phyloP scores from a whole-genome alignment of 2,113 vertebrate genomes.

The Atherinomorus stipes region DNA sequence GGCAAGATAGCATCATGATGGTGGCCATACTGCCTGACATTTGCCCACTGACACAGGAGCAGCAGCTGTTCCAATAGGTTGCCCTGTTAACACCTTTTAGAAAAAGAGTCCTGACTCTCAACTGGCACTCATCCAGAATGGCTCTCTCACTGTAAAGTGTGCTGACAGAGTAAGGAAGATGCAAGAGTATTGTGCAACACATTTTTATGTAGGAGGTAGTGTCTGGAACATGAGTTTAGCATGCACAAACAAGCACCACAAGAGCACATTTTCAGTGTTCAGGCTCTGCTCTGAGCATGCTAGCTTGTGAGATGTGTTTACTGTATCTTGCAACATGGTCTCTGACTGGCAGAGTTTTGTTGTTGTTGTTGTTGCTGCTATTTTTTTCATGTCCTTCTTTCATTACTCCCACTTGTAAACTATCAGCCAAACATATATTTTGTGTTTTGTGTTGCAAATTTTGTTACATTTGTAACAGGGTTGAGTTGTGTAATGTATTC shows the following conservation, averaged over 20 bases:
- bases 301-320: conserved; percentile 57
- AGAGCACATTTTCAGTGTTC: conserved; percentile 27
- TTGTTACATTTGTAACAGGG: conserved; percentile 13
- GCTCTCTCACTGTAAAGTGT: conserved; percentile 33
- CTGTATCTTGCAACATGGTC: conserved; percentile 30
- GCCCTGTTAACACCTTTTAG: conserved; percentile 78
- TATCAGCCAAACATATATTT: not conserved
- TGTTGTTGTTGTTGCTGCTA: conserved; percentile 38
- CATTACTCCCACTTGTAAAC: conserved; percentile 15
- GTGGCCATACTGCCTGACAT: conserved; percentile 29
- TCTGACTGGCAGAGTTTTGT: conserved; percentile 33
- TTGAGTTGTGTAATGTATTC: conserved; percentile 11
- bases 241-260: conserved; percentile 41
- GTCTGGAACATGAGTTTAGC: conserved; percentile 45
- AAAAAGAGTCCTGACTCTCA: conserved; percentile 57
- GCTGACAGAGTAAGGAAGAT: conserved; percentile 38
- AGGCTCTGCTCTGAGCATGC: conserved; percentile 20
- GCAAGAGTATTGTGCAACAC: conserved; percentile 41
- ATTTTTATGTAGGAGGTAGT: conserved; percentile 56
- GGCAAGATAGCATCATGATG: not conserved
- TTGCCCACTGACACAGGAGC: conserved; percentile 59
- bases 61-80: conserved; percentile 74
- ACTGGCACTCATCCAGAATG: conserved; percentile 48
- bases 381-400: conserved; percentile 34
- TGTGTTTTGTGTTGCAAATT: not conserved